Base-by-base conservation (phyloP, 2,113 vertebrate species). In the Empidonax alnorum region DNA sequence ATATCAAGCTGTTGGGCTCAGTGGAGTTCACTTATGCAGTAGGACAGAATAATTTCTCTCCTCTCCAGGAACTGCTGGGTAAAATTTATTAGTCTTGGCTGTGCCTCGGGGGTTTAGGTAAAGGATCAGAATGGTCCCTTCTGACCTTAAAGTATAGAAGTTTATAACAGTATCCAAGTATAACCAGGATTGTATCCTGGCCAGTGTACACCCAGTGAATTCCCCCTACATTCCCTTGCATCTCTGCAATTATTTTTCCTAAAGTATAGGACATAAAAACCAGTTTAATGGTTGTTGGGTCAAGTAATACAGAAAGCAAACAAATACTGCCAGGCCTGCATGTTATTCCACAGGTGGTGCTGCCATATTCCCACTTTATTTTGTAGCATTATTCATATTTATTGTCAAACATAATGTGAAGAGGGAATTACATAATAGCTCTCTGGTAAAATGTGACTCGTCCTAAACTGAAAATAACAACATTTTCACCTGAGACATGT, bases 11-110 rank as follows among this genome's bases (percentile, higher is more conserved):
- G 49, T 90, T 86, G 55, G 65, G 82, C 88, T 96, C 68, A 12
- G 75, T 12, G n/a, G 79, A 94, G 72, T 92, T 97, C 92, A 92
- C 90, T 96, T 96, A 95, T 95, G 79, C 93, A 93, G 76, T 1
- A 90, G 87, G 49, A 35, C 31, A 93, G 82, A 90, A 77, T 94
- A 90, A 96, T 96, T 93, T 93, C 82, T 56, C 71, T 92, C 71
- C 41, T 77, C 86, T 53, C 50, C 65, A 78, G 75, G 84, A 96
- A 16, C 37, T 59, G 35, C 90, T 94, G 79, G 35, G 75, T 71
- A 71, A 96, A 88, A 95, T 93, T 74, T 93, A 71, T 77, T 77
- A 80, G 53, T 72, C 85, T 47, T 2, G 2, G 50, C 72, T 84
- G 44, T 81, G 79, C 61, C 46, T 50, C 6, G 3, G 42, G 76